A percentile compares a stretch with the other conserved stretches of the same genome.
These are phyloP conservation scores for Oligia latruncula DNA, from an alignment of 2,888 invertebrate genomes.

Conservation along the genomic window DNA sequence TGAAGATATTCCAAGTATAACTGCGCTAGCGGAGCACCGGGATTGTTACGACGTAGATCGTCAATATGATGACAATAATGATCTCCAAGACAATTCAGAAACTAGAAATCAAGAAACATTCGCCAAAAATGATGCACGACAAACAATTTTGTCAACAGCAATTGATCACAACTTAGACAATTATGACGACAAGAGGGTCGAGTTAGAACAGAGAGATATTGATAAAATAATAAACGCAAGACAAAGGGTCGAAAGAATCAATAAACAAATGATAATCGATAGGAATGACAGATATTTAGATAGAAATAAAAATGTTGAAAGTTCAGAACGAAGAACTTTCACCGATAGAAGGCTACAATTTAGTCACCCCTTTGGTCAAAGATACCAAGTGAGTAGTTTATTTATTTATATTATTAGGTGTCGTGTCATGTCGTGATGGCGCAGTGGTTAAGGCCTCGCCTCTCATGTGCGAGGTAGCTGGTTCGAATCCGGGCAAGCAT, in stretches of 20 bases:
- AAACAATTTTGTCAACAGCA: constrained; percentile 9
- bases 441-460: background rate
- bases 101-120: constrained; percentile 8
- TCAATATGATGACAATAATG: background rate
- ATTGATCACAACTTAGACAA: constrained; percentile 1
- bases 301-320: background rate
- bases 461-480: background rate
- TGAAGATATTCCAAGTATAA: constrained; percentile 7
- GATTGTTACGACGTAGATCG: background rate
- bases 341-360: constrained; percentile 1
- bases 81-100: background rate
- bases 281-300: background rate
- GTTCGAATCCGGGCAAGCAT: background rate
- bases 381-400: constrained; percentile 17
- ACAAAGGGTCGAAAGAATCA: background rate
- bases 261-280: background rate
- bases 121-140: background rate
- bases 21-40: background rate
- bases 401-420: background rate
- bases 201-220: constrained; percentile 1
- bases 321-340: background rate
- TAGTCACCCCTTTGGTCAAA: constrained; percentile 1
- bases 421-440: background rate
- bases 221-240: constrained; percentile 8
- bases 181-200: background rate